Evolutionary conservation across 2,113 vertebrate genomes (phyloP), one percentile per base, ranked within the genome.

Genomic region (Gasterosteus nipponicus): DNA sequence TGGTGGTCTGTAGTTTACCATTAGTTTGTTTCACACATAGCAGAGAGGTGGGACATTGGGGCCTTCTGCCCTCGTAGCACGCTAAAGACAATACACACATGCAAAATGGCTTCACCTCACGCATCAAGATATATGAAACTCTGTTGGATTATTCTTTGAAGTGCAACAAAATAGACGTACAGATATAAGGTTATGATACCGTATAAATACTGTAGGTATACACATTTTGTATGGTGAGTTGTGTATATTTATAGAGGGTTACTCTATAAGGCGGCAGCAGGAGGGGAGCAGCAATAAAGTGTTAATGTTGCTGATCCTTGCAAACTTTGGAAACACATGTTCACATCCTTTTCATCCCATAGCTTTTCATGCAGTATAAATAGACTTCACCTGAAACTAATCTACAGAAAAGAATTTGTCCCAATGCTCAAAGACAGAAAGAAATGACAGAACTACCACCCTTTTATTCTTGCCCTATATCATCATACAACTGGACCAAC

Each of bases 331-430:
- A 89, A 86, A 83, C 80, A 83, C 70, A 57, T 22, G 61, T 87
- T 90, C 73, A 83, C 70, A 49, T 88, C 84, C 78, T 83, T 84
- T 84, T 80, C 64, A 88, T 76, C 81, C 82, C 86, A 79, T 90
- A 83, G 54, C 84, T 90, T 87, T 79, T 92, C 93, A 95, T 94
- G 93, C 93, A 94, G 88, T 93, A 93, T 85, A 92, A 93, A 93
- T 90, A 92, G 84, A 93, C 66, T 63, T 91, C 83, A 87, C 84
- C 87, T 92, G 87, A 89, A 90, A 91, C 80, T 88, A 86, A 86
- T 91, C 85, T 91, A 91, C 88, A 90, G 89, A 89, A 93, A 93
- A 88, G 33, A 89, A 89, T 73, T 89, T 74, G 74, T 86, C 86
- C 84, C 84, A 87, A 89, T 84, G 86, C 85, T 84, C 87, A 92